Evolutionary conservation across 2,888 invertebrate genomes (phyloP).

Genomic region (Drosophila limbata): DNA sequence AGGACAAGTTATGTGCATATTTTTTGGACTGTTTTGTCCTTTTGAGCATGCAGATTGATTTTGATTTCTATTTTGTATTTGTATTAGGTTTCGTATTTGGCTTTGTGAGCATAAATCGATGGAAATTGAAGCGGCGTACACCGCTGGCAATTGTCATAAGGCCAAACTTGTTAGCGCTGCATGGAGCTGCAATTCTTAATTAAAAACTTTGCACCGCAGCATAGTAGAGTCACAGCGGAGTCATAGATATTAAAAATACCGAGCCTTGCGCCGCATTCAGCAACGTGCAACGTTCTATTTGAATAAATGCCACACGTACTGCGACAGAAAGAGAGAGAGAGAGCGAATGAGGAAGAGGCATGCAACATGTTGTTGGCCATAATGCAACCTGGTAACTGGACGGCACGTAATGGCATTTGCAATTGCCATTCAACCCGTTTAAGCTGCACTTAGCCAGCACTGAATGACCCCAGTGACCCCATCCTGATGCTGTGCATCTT

Average conservation of each 20-base stretch:
- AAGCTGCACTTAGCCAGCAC: constrained; percentile 16
- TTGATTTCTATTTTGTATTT: constrained; percentile 25
- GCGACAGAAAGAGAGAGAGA: background rate
- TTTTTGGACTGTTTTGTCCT: constrained; percentile 35
- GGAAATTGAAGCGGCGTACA: background rate
- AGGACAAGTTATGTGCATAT: constrained; percentile 69
- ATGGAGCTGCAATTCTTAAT: constrained; percentile 58
- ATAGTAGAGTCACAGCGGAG: constrained; percentile 28
- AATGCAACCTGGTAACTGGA: constrained; percentile 58
- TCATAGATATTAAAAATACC: constrained; percentile 48
- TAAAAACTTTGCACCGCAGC: constrained; percentile 59
- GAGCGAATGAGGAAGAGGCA: background rate
- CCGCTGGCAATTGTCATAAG: constrained; percentile 21
- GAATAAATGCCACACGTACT: constrained; percentile 45
- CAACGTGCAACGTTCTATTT: constrained; percentile 13
- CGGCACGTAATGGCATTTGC: constrained; percentile 68
- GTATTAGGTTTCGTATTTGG: constrained; percentile 13
- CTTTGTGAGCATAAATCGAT: constrained; percentile 11
- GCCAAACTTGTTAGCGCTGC: constrained; percentile 28
- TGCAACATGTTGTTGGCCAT: constrained; percentile 59
- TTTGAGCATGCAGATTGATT: constrained; percentile 73
- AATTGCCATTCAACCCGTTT: constrained; percentile 38
- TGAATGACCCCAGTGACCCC: constrained; percentile 3
- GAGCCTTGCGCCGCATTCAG: background rate
- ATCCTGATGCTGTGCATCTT: background rate